Evolutionary conservation across 2,113 vertebrate species (phyloP).

Genomic region (Pangasianodon hypophthalmus): DNA sequence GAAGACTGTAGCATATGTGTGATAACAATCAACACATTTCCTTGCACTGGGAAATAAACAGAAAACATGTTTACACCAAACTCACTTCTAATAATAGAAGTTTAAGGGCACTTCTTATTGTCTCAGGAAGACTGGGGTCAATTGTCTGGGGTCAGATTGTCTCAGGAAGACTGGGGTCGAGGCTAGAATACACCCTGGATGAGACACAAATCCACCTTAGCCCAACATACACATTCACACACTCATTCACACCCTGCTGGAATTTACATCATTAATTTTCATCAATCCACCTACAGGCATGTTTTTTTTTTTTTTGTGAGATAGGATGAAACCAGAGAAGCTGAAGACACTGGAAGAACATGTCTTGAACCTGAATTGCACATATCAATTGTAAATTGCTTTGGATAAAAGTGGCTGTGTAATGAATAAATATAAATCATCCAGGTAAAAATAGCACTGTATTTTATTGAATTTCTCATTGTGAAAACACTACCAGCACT

Average conservation of each 20-base stretch:
- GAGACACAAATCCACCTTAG: background rate
- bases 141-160: too few relatives aligned
- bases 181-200: background rate
- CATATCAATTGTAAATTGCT: background rate
- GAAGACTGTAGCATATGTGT: background rate
- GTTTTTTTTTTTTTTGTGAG: background rate
- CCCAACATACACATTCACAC: background rate
- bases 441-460: background rate
- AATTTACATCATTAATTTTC: slow-evolving; percentile 1
- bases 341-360: background rate
- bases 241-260: background rate
- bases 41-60: too few relatives aligned
- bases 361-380: background rate
- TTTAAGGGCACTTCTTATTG: too few relatives aligned
- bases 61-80: too few relatives aligned
- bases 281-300: background rate
- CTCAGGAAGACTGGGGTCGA: background rate
- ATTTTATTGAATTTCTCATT: background rate
- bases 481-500: background rate
- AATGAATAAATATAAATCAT: background rate
- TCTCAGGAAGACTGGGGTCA: too few relatives aligned
- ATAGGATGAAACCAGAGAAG: background rate
- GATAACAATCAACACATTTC: too few relatives aligned
- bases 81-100: too few relatives aligned
- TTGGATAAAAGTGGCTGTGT: background rate